These are phyloP conservation scores for Aplochiton taeniatus DNA, from an alignment of 2,797 vertebrate species.

Conservation along the genomic window DNA sequence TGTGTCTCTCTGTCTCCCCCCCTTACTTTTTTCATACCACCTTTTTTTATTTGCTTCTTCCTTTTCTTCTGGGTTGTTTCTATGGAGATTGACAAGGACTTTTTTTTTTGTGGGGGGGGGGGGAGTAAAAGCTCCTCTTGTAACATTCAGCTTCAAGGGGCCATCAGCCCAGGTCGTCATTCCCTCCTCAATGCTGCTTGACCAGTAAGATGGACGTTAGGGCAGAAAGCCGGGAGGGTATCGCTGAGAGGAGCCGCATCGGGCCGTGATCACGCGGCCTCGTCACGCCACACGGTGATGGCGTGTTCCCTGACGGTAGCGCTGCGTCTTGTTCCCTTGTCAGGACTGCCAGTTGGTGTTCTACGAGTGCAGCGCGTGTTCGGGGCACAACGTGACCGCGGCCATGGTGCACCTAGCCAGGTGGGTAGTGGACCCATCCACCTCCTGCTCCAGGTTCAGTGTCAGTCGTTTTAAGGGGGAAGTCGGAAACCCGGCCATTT, in stretches of 20 bases:
- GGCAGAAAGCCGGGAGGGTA: no score
- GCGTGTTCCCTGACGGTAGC: neutral
- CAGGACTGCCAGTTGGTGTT: slow-evolving; percentile 86
- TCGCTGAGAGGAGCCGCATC: no score
- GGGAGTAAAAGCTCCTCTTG: slow-evolving; percentile 2
- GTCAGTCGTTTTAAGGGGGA: neutral
- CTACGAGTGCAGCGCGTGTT: slow-evolving; percentile 90
- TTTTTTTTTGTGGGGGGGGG: slow-evolving; percentile 10
- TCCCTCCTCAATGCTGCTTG: no score
- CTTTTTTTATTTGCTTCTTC: neutral
- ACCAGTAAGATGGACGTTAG: no score
- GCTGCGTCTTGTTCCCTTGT: slow-evolving; percentile 41
- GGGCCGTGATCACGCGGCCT: no score
- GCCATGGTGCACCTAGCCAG: slow-evolving; percentile 86
- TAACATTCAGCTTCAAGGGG: neutral
- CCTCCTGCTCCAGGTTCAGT: neutral
- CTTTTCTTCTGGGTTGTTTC: slow-evolving; percentile 8
- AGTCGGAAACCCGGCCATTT: no score
- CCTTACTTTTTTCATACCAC: neutral
- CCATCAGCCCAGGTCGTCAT: neutral
- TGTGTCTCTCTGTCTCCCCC: neutral
- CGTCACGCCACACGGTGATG: no score
- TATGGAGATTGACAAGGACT: slow-evolving; percentile 25
- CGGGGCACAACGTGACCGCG: slow-evolving; percentile 81
- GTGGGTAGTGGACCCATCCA: slow-evolving; percentile 65